phyloP scores from a whole-genome alignment of 2,113 vertebrate species.

The Pardalotus punctatus region DNA sequence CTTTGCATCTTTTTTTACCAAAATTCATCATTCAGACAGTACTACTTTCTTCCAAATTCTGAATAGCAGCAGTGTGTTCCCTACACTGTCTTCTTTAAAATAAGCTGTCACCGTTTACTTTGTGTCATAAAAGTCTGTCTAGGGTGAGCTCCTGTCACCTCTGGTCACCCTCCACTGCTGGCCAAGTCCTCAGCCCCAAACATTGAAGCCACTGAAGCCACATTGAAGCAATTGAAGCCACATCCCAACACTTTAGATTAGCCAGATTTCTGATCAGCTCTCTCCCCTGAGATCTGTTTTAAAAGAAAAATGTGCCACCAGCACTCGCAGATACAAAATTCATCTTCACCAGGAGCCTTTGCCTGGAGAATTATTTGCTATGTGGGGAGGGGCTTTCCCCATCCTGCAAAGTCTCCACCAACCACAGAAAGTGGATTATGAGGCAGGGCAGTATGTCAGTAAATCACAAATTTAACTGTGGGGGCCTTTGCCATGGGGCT shows the following conservation, averaged over 20 bases:
- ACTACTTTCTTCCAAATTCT: background rate
- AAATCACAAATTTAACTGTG: background rate
- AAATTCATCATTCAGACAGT: background rate
- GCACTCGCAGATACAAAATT: background rate
- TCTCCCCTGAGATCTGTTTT: background rate
- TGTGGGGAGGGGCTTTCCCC: fast-evolving
- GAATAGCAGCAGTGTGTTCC: background rate
- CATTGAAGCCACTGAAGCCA: background rate
- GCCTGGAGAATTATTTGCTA: background rate
- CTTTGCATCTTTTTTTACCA: background rate
- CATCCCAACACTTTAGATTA: background rate
- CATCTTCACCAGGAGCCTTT: background rate
- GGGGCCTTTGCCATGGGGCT: background rate
- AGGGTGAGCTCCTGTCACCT: background rate
- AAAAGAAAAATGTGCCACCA: background rate
- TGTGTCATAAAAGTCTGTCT: background rate
- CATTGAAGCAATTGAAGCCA: no score
- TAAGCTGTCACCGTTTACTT: background rate
- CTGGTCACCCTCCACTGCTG: background rate
- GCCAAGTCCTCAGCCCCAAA: background rate
- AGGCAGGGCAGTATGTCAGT: no score
- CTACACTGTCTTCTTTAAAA: background rate
- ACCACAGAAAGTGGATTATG: background rate
- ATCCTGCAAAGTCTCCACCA: background rate
- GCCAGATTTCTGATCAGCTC: background rate